Base-by-base conservation (phyloP, 2,113 vertebrate species). In the Colistium nudipinnis region DNA sequence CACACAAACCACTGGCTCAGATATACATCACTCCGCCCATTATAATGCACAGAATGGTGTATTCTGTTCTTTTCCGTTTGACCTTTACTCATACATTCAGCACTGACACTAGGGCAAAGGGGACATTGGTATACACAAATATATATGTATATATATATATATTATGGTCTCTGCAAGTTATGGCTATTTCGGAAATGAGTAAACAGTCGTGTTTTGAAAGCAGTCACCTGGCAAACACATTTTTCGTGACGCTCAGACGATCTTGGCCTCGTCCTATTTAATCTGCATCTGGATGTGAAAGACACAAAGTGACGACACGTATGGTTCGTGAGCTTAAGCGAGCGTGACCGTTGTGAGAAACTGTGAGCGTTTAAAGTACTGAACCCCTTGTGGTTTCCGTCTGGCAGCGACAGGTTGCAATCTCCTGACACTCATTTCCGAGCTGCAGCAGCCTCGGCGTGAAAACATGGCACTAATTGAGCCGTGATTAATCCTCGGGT, bases 141-240 rank as follows among this genome's bases (percentile, higher is more conserved):
- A 38, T 12, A 38, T n/a, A 38, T 12, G 36, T 38, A 45, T 3
- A 45, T n/a, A 45, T 45, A 44, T n/a, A n/a, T n/a, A 19, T 41
- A 5, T 41, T 47, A 63, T 43, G 56, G 70, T 77, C 36, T 38
- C 60, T 61, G 33, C 20, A 38, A 5, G 30, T 45, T n/a, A 38
- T 47, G 55, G 62, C 57, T 78, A 72, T 77, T 71, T 81, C 82
- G 57, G 71, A 75, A 11, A 38, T 49, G 3, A 65, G 68, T 75
- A 70, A 82, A 72, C 56, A 79, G 49, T 19, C 28, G 11, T 73
- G 61, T 78, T 80, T 80, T 22, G 24, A 57, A 61, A 80, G 76
- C 76, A 85, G 70, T 89, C 49, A 75, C 55, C 45, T 36, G 61
- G 44, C 53, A 78, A 64, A 77, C 54, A 65, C 14, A 22, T 52